A percentile compares a stretch with the other conserved stretches of the same genome.
phyloP scores from a whole-genome alignment of 1,140 invertebrate genomes.

The Mya arenaria region DNA sequence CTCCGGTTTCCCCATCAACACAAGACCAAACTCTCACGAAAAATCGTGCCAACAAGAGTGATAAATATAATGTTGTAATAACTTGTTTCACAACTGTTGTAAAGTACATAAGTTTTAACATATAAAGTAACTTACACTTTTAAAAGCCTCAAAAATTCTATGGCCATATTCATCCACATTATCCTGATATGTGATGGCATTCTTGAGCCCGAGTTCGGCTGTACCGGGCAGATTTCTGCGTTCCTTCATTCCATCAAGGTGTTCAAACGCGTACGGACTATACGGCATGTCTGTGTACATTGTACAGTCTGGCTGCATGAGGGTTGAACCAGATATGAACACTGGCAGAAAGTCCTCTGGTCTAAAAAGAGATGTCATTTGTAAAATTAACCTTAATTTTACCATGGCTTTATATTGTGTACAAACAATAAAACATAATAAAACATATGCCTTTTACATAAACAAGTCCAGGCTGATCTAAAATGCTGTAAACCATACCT shows the following conservation, averaged over 20 bases:
- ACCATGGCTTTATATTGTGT: too few relatives aligned
- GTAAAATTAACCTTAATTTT: background rate
- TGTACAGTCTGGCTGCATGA: constrained; percentile 85
- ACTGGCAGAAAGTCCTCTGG: constrained; percentile 67
- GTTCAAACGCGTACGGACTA: constrained; percentile 91
- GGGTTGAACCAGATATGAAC: background rate
- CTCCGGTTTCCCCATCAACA: too few relatives aligned
- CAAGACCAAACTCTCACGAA: too few relatives aligned
- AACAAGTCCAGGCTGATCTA: too few relatives aligned
- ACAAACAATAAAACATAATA: background rate
- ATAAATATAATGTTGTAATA: too few relatives aligned
- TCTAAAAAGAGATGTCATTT: constrained; percentile 64
- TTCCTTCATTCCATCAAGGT: constrained; percentile 86
- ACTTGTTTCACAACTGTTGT: too few relatives aligned
- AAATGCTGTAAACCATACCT: too few relatives aligned
- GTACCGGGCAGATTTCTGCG: constrained; percentile 85
- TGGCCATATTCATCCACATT: constrained; percentile 87
- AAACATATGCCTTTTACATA: background rate
- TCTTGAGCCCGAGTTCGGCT: constrained; percentile 86
- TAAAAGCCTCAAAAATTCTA: constrained; percentile 85
- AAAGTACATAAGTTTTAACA: too few relatives aligned
- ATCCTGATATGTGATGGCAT: constrained; percentile 85
- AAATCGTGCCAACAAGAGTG: too few relatives aligned
- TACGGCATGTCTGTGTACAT: constrained; percentile 86
- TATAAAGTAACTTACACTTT: too few relatives aligned